Base-by-base conservation (phyloP, 2,797 vertebrate genomes). In the Pseudochirops cupreus region DNA sequence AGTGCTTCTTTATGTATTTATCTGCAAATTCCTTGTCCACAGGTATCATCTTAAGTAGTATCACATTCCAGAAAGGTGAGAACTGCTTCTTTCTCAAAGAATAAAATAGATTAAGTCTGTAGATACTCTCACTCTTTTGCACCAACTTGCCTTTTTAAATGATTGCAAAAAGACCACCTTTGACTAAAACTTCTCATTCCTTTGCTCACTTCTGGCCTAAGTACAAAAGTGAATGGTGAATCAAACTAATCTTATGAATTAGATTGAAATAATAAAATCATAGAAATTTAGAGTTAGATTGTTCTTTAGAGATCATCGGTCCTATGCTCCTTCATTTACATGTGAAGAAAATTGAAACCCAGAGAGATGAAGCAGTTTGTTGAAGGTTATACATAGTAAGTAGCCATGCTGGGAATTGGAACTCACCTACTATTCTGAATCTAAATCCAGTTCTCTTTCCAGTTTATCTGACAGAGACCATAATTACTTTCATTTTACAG, bases 81-180 rank as follows among this genome's bases (percentile, higher is more conserved):
- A 26, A 91, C 53, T 0, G 4, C 54, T 9, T 1, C 11, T 58
- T 87, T 50, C 9, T 62, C 33, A 11, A 3, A n/a, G 90, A 59
- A 21, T 33, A 53, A 39, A 39, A 82, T 7, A 82, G n/a, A 82
- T 82, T 74, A 39, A 74, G 58, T 89, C 50, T 93, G 39, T 39
- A 89, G 16, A 95, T 28, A n/a, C n/a, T 58, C 82, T 56, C 62
- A 52, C 46, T 89, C 50, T 39, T 93, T 82, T 95, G 52, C 21
- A 58, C 18, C 50, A 52, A 7, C 54, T 93, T 28, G 16, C 28
- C 87, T 92, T 91, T 97, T 56, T 26, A 91, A 50, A 87, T 87
- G 28, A 96, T 56, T 91, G 9, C 93, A 59, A 93, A 96, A 96
- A 95, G 57, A 74, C 90, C 55, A 94, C 39, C 33, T 11, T 1